Evolutionary conservation across 2,113 vertebrate species (phyloP).

Genomic region (Epinephelus lanceolatus): DNA sequence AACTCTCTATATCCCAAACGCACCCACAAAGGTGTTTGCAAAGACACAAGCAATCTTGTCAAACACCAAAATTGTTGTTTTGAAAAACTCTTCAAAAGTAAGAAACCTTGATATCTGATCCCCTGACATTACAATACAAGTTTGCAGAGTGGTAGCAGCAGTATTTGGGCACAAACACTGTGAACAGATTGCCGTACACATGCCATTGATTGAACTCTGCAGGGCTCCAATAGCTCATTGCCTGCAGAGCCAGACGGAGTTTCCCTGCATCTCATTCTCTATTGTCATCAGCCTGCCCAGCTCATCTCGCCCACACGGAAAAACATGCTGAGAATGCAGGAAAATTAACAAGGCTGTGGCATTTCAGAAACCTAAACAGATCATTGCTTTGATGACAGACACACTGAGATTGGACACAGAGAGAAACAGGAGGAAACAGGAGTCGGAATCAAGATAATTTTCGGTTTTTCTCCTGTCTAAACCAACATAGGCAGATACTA

Average conservation of each 20-base stretch:
- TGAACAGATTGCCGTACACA: slow-evolving; percentile 67
- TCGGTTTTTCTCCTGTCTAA: background rate
- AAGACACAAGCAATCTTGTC: background rate
- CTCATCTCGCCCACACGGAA: slow-evolving; percentile 26
- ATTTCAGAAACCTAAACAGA: slow-evolving; percentile 27
- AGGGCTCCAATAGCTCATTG: slow-evolving; percentile 55
- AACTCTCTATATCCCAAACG: background rate
- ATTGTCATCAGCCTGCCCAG: slow-evolving; percentile 36
- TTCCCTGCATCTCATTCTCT: slow-evolving; percentile 38
- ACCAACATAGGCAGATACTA: background rate
- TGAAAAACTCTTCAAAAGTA: slow-evolving; percentile 14
- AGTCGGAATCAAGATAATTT: background rate
- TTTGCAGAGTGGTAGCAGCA: slow-evolving; percentile 11
- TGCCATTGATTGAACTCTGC: slow-evolving; percentile 67
- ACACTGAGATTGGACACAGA: slow-evolving; percentile 2
- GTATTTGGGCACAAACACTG: slow-evolving; percentile 38
- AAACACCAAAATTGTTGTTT: background rate
- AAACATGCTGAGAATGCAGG: slow-evolving; percentile 42
- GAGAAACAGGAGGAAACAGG: background rate
- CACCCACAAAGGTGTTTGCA: background rate
- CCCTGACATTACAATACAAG: slow-evolving; percentile 1
- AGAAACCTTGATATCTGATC: slow-evolving; percentile 12
- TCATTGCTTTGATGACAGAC: slow-evolving; percentile 30
- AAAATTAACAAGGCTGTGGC: slow-evolving; percentile 23
- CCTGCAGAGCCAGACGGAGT: slow-evolving; percentile 46